Evolutionary conservation across 2,797 vertebrate genomes (phyloP).

Genomic region (Silurus lanzhouensis): DNA sequence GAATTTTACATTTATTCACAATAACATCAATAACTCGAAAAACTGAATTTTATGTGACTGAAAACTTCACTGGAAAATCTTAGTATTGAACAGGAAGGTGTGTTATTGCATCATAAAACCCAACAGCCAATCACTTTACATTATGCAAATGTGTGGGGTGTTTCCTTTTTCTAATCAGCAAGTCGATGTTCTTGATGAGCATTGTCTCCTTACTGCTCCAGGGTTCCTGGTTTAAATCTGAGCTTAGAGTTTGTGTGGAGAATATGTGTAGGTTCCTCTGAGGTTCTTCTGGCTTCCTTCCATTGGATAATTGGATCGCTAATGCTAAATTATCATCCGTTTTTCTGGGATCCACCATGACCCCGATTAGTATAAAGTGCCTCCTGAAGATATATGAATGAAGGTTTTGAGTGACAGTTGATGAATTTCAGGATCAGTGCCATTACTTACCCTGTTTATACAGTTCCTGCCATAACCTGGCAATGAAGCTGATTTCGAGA

Average conservation of each 20-base stretch:
- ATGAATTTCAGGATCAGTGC: neutral
- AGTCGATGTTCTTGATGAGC: neutral
- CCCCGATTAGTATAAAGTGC: neutral
- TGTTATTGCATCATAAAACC: neutral
- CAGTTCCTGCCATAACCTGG: slow-evolving; percentile 90
- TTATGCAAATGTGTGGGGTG: neutral
- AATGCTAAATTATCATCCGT: neutral
- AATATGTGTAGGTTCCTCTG: neutral
- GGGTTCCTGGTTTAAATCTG: neutral
- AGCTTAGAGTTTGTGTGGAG: neutral
- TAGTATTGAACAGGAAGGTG: neutral
- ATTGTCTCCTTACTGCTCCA: neutral
- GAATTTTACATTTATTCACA: neutral
- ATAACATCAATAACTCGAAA: neutral
- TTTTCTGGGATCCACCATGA: neutral
- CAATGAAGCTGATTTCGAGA: slow-evolving; percentile 90
- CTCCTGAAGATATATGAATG: slow-evolving; percentile 11
- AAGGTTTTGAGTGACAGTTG: neutral
- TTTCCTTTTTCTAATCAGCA: neutral
- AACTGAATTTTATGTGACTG: neutral
- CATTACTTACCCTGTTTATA: slow-evolving; percentile 83
- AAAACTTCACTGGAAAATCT: neutral
- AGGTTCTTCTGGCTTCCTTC: neutral
- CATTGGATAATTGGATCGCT: neutral
- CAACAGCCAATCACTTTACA: neutral